Conservation (phyloP, 2,888 invertebrate species). For the Tenthredo notha region DNA sequence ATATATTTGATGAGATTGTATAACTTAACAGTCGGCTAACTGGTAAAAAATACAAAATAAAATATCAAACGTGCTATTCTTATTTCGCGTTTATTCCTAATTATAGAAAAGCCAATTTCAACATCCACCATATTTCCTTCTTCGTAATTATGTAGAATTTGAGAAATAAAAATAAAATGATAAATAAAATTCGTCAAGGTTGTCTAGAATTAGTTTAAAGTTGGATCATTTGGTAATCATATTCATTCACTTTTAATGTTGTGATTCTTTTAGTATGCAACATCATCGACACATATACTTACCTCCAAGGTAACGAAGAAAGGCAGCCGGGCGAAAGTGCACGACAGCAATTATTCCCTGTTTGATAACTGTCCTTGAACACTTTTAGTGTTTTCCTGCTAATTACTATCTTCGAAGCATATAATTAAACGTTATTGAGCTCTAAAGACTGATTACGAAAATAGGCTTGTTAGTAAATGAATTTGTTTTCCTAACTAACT, state of each 20-base stretch:
- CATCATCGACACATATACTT: neutral
- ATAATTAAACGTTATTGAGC: neutral
- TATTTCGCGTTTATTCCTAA: neutral
- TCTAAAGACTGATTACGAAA: neutral
- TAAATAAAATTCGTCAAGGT: neutral
- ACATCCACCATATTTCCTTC: neutral
- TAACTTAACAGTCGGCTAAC: neutral
- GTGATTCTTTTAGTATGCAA: neutral
- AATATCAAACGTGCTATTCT: neutral
- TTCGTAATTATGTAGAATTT: neutral
- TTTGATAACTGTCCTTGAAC: constrained; percentile 38
- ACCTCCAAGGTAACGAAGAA: neutral
- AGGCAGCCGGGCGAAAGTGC: neutral
- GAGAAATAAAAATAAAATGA: neutral
- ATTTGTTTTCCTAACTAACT: neutral
- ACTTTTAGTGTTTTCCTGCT: neutral
- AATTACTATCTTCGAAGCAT: neutral
- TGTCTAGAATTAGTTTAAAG: neutral
- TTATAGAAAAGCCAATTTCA: neutral
- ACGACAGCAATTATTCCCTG: neutral
- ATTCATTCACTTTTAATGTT: neutral
- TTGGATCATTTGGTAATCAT: neutral
- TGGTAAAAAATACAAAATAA: neutral
- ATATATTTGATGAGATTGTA: neutral
- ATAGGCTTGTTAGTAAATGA: neutral